A percentile compares a stretch with the other conserved stretches of the same genome.
Evolutionary conservation across 2,113 vertebrate genomes (phyloP).

Genomic region (Apeltes quadracus): DNA sequence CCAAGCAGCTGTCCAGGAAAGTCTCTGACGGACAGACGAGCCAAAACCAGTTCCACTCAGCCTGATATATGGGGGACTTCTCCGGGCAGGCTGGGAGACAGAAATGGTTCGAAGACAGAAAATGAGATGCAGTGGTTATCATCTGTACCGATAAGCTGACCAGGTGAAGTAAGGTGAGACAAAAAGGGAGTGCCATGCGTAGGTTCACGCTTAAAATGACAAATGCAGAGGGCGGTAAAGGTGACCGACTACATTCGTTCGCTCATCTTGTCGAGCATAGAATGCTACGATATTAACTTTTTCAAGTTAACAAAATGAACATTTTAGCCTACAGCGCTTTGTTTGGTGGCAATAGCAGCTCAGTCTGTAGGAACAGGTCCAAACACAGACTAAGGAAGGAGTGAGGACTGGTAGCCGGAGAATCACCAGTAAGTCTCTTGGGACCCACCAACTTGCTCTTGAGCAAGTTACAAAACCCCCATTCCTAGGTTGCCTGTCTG

Average conservation of each 20-base stretch:
- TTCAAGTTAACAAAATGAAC: too few relatives aligned
- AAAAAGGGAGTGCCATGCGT: conserved; percentile 8
- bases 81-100: conserved; percentile 1
- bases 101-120: conserved; percentile 24
- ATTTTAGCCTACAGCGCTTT: background rate
- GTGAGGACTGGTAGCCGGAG: background rate
- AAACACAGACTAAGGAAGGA: background rate
- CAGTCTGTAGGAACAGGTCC: background rate
- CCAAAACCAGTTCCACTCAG: conserved; percentile 21
- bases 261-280: background rate
- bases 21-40: conserved; percentile 40
- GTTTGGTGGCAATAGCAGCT: too few relatives aligned
- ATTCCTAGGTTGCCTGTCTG: background rate
- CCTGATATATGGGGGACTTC: background rate
- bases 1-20: conserved; percentile 45
- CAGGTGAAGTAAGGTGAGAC: conserved; percentile 26
- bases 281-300: background rate
- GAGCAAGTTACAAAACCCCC: background rate
- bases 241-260: background rate
- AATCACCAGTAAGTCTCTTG: background rate
- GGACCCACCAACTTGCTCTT: background rate
- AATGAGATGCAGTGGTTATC: conserved; percentile 38
- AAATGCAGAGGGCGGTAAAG: background rate
- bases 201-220: conserved; percentile 12
- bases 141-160: conserved; percentile 37